Evolutionary conservation across 2,113 vertebrate species (phyloP).

Genomic region (Baryphthengus martii): DNA sequence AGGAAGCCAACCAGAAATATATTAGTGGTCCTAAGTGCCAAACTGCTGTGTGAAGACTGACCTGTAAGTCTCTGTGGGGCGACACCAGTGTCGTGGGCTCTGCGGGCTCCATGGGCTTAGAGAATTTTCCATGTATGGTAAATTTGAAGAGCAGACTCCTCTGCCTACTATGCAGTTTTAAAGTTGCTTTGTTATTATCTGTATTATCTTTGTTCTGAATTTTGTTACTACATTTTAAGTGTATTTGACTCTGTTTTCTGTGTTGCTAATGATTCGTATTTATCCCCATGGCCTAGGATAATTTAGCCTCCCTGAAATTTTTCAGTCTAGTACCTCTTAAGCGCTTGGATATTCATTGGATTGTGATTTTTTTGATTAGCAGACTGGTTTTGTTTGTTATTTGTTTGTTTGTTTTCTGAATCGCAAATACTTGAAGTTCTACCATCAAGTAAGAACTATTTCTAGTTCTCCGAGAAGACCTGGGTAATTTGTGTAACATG

Average conservation of each 20-base stretch:
- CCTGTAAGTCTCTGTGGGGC: background rate
- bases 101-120: background rate
- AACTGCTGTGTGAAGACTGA: background rate
- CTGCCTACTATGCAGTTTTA: background rate
- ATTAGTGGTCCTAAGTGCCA: background rate
- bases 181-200: background rate
- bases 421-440: background rate
- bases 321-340: background rate
- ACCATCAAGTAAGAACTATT: background rate
- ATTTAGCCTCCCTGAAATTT: background rate
- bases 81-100: background rate
- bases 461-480: background rate
- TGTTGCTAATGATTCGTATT: background rate
- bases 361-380: background rate
- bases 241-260: background rate
- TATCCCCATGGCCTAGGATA: background rate
- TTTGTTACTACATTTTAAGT: background rate
- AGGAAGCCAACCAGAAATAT: background rate
- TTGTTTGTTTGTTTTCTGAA: background rate
- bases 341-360: background rate
- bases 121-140: background rate
- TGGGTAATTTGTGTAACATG: background rate
- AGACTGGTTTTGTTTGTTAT: too few relatives aligned
- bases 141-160: background rate
- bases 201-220: background rate